Evolutionary conservation across 2,888 invertebrate species (phyloP).

Genomic region (Falcaria lacertinaria): DNA sequence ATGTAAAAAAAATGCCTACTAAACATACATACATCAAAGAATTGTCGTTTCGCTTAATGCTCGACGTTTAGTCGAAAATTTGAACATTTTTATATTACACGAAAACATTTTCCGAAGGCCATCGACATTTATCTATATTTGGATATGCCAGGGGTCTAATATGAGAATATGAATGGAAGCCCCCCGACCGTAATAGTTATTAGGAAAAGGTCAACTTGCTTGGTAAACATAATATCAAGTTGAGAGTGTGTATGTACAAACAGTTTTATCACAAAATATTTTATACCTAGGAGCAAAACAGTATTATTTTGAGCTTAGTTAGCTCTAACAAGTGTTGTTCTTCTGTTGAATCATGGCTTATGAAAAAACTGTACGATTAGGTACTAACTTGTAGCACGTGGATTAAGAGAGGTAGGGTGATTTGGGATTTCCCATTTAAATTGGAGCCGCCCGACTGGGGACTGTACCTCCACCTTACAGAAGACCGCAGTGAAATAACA

Average conservation of each 20-base stretch:
- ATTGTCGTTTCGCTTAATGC: too few relatives aligned
- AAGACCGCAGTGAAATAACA: too few relatives aligned
- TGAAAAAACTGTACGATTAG: too few relatives aligned
- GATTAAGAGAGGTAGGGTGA: too few relatives aligned
- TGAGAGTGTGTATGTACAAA: neutral
- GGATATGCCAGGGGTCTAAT: neutral
- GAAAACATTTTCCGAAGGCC: neutral
- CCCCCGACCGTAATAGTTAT: conserved; percentile 1
- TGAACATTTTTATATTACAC: neutral
- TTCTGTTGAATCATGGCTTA: too few relatives aligned
- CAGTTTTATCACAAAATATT: conserved; percentile 1
- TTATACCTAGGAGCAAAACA: neutral
- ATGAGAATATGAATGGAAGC: conserved; percentile 3
- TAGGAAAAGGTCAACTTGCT: conserved; percentile 3
- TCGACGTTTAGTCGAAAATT: neutral
- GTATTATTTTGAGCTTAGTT: neutral
- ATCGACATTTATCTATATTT: neutral
- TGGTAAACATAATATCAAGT: neutral
- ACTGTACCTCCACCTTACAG: too few relatives aligned
- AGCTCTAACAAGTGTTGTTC: too few relatives aligned
- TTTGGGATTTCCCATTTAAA: too few relatives aligned
- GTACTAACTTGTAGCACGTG: too few relatives aligned
- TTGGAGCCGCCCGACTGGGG: too few relatives aligned
- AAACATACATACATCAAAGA: too few relatives aligned
- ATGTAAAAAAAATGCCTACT: too few relatives aligned